These are phyloP conservation scores for Siniperca undulata DNA, from an alignment of 2,797 vertebrate genomes.

Conservation along the genomic window DNA sequence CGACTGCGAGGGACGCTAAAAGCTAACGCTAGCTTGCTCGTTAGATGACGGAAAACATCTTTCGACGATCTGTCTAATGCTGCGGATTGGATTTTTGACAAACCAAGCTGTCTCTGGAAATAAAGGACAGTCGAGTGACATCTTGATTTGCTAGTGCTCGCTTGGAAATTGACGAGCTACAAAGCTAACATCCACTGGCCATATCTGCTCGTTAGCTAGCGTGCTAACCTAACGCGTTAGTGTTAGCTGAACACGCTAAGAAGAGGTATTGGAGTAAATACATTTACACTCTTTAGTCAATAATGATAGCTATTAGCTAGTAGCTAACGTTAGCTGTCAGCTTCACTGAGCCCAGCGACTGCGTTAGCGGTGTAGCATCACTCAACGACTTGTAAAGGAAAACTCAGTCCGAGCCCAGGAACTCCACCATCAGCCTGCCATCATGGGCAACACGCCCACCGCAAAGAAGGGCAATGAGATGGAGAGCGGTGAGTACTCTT, in stretches of 20 bases:
- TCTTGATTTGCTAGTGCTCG: constrained; percentile 27
- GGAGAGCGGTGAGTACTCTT: constrained; percentile 88
- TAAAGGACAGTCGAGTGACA: constrained; percentile 36
- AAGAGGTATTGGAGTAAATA: background rate
- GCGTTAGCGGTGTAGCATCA: constrained; percentile 64
- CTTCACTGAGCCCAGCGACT: constrained; percentile 57
- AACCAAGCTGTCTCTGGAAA: constrained; percentile 25
- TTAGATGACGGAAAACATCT: constrained; percentile 46
- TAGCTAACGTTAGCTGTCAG: constrained; percentile 68
- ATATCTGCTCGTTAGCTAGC: constrained; percentile 51
- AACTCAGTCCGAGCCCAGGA: constrained; percentile 71
- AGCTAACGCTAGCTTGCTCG: constrained; percentile 73
- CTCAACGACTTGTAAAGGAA: constrained; percentile 68
- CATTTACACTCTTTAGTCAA: constrained; percentile 52
- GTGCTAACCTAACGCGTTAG: constrained; percentile 53
- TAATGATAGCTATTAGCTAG: constrained; percentile 80
- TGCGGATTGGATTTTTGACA: constrained; percentile 51
- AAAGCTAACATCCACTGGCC: constrained; percentile 66
- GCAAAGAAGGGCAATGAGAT: constrained; percentile 95
- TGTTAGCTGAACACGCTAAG: constrained; percentile 32
- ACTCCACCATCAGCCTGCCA: constrained; percentile 82
- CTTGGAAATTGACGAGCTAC: constrained; percentile 53
- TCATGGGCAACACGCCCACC: constrained; percentile 96
- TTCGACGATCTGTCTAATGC: constrained; percentile 52
- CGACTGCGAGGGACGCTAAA: constrained; percentile 75